phyloP scores from a whole-genome alignment of 2,113 vertebrate genomes.

The Tachysurus vachellii region DNA sequence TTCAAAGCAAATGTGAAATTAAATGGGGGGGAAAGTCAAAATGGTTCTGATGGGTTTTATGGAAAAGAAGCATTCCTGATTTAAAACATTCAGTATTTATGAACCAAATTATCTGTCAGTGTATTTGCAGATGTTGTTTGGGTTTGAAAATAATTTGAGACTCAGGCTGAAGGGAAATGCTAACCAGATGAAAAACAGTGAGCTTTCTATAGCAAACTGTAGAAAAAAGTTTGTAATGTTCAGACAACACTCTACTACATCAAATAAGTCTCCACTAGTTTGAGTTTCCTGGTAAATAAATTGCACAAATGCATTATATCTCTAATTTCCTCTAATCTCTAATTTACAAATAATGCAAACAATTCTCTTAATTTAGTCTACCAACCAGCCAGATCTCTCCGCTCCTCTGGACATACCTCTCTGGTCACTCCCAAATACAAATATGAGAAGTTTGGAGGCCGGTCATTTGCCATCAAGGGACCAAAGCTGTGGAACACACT shows the following conservation, averaged over 20 bases:
- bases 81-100: conserved; percentile 21
- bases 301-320: neutral
- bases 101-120: neutral
- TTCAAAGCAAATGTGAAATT: conserved; percentile 9
- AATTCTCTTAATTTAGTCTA: neutral
- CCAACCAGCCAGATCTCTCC: too few species aligned
- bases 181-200: conserved; percentile 7
- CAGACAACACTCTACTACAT: neutral
- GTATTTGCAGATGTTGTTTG: conserved; percentile 18
- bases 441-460: too few species aligned
- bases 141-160: neutral
- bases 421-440: too few species aligned
- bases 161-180: neutral
- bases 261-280: neutral
- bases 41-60: neutral
- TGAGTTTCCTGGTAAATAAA: neutral
- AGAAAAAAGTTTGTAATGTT: neutral
- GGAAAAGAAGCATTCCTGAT: neutral
- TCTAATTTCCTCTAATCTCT: neutral
- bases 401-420: too few species aligned
- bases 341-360: neutral
- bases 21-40: neutral
- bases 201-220: neutral
- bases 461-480: too few species aligned
- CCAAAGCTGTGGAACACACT: too few species aligned